Base-by-base conservation (phyloP, 2,113 vertebrate species). In the Sceloporus tristichus region DNA sequence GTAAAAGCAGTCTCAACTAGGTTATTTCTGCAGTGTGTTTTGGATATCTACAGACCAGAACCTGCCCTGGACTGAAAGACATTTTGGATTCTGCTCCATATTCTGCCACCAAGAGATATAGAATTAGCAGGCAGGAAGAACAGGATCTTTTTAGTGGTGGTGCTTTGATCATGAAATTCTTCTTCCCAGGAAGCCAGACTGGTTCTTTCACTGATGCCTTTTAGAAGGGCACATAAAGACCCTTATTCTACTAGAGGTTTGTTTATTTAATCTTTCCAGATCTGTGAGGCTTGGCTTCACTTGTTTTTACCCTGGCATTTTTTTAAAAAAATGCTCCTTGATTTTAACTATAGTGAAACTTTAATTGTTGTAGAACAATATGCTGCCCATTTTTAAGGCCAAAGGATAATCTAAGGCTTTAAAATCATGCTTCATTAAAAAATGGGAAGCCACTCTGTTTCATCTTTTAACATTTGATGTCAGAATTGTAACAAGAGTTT, bases 401-500 rank as follows among this genome's bases (percentile, higher is more conserved):
- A 40, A 40, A 65, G 38, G 9, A 9, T 21, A 81, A 40, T 34
- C 21, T n/a, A 56, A 70, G 3, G 27, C 65, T 83, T 81, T 71
- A 29, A 53, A 71, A 54, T 29, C 66, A 21, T 56, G 21, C n/a
- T 82, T 76, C 25, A 29, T 68, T 59, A 54, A 34, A 79, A 59
- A 4, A 23, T 54, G 48, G 48, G 38, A 38, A 85, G 73, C 79
- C 38, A 29, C 23, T 9, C 65, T 25, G 10, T 27, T 23, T 75
- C 65, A 40, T 53, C 59, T 53, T 86, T 48, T 77, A 82, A 70
- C 59, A 73, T 82, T 66, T 76, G 84, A 42, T 82, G 73, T 25
- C 34, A 71, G 25, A 82, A 62, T 79, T 90, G 82, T 86, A 82
- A 90, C 79, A 59, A 82, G 88, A 59, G 54, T 62, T 79, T 85